Conservation (phyloP, 1,140 invertebrate genomes). For the Trissolcus basalis region DNA sequence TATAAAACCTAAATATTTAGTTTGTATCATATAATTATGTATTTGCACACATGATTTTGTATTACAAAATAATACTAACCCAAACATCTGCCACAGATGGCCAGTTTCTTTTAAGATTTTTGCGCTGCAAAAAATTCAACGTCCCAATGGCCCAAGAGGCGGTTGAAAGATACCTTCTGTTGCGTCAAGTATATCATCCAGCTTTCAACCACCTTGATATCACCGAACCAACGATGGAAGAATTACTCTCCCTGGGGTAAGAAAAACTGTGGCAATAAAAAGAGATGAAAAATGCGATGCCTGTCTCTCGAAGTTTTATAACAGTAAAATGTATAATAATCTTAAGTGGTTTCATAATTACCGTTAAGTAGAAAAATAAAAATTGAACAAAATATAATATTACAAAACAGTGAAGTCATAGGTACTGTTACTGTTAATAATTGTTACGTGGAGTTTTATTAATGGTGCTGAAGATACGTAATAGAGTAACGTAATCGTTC, state of each 20-base stretch:
- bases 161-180: slow-evolving; percentile 87
- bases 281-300: too few relatives aligned
- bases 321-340: too few relatives aligned
- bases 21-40: too few relatives aligned
- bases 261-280: slow-evolving; percentile 48
- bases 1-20: too few relatives aligned
- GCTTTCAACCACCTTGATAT: slow-evolving; percentile 86
- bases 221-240: slow-evolving; percentile 81
- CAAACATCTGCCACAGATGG: too few relatives aligned
- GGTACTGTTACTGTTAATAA: slow-evolving; percentile 31
- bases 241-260: slow-evolving; percentile 84
- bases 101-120: slow-evolving; percentile 85
- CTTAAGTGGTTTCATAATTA: too few relatives aligned
- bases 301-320: too few relatives aligned
- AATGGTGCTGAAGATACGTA: slow-evolving; percentile 4
- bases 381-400: slow-evolving; percentile 22
- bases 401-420: slow-evolving; percentile 23
- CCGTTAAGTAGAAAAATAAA: neutral
- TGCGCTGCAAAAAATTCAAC: slow-evolving; percentile 89
- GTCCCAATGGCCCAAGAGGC: slow-evolving; percentile 88
- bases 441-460: slow-evolving; percentile 29
- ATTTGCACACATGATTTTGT: too few relatives aligned
- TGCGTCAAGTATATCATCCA: slow-evolving; percentile 82
- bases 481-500: slow-evolving; percentile 17
- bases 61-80: too few relatives aligned